These are phyloP conservation scores for Chaetura pelagica DNA, from an alignment of 2,113 vertebrate species.

Conservation along the genomic window DNA sequence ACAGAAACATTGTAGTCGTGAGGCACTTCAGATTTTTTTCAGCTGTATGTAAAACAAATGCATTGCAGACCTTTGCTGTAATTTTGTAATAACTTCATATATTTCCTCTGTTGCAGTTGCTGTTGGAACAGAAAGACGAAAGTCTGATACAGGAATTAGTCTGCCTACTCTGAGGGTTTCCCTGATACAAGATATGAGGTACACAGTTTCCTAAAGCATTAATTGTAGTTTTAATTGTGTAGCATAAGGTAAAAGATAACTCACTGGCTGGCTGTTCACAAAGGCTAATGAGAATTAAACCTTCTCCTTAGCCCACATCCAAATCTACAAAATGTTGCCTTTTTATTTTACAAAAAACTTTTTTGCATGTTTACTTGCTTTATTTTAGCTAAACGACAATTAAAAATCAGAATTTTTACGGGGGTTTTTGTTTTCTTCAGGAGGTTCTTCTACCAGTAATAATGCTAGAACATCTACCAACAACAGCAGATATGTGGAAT, in stretches of 20 bases:
- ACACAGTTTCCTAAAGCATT: background rate
- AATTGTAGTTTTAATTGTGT: background rate
- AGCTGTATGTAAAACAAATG: background rate
- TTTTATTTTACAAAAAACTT: background rate
- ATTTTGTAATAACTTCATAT: background rate
- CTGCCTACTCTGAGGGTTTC: slow-evolving; percentile 83
- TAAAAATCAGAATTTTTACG: background rate
- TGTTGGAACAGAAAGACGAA: slow-evolving; percentile 82
- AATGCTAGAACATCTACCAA: background rate
- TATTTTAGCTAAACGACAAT: background rate
- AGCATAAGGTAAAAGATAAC: background rate
- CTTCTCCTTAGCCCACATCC: background rate
- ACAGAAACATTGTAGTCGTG: background rate
- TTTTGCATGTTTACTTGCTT: background rate
- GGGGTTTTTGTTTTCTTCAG: background rate
- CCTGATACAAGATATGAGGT: slow-evolving; percentile 96
- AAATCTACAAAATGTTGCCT: background rate
- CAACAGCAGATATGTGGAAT: background rate
- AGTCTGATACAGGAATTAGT: slow-evolving; percentile 81
- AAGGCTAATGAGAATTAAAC: background rate
- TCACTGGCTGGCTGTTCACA: background rate
- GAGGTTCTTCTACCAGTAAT: background rate
- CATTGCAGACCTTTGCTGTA: background rate
- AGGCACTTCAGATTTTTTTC: background rate
- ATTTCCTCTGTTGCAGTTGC: slow-evolving; percentile 74